Evolutionary conservation across 2,113 vertebrate genomes (phyloP), one percentile per base, ranked within the genome.

Genomic region (Excalfactoria chinensis): DNA sequence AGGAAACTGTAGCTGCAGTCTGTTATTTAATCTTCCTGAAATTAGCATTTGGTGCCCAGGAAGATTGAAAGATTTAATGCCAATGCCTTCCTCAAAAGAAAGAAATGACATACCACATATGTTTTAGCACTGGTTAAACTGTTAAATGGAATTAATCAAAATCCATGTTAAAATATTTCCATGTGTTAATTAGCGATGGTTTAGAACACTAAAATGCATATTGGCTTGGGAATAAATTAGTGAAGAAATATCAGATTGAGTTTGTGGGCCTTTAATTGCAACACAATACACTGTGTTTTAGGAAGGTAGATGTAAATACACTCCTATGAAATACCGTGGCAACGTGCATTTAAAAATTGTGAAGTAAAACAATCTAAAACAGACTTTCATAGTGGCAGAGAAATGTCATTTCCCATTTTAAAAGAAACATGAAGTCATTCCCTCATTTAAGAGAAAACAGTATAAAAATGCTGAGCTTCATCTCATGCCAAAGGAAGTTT

Each of bases 141-240:
- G 76, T 96, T 96, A 95, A 92, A 92, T 91, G 92, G 91, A 96
- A 90, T 95, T 97, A 93, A 91, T 96, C 87, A 97, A 97, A 97
- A 96, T 76, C 67, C 89, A 96, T 87, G 76, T 94, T 95, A 94
- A 95, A 95, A 91, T 97, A 97, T 96, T 94, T 95, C 93, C 93
- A 91, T 93, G 91, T 94, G 86, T 96, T 95, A 95, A 94, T 94
- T 95, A 97, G 84, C 77, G 93, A 84, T 6, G 81, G 86, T 96
- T 93, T 96, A 77, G 77, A 96, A 82, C 88, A 93, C 93, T 94
- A 93, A 97, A 97, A 97, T 92, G 91, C 86, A 77, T 94, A 93
- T 90, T 96, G 82, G 26, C 86, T 96, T 94, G 89, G 84, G 82
- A 96, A 94, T 96, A 96, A 94, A 96, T 97, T 95, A 96, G 78